These are phyloP conservation scores for Epizoanthus illoricatus DNA, from an alignment of 92 coral and sea anemone species.

Conservation along the genomic window DNA sequence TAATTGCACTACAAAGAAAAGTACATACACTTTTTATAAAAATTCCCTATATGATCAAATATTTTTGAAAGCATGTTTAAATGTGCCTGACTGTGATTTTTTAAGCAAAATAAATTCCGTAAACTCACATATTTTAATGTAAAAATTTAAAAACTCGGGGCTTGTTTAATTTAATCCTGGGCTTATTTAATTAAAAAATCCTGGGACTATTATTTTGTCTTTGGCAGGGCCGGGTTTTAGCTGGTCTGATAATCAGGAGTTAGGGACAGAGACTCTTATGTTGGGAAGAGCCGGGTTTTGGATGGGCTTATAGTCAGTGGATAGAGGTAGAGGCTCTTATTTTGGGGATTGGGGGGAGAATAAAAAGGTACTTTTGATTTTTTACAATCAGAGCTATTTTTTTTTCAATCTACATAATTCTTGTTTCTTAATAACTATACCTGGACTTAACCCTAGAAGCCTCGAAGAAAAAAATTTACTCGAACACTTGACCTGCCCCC, in stretches of 20 bases:
- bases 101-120: slow-evolving; percentile 10
- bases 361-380: not conserved
- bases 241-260: not conserved
- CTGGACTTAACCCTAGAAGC: too few relatives aligned
- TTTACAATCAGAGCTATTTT: too few relatives aligned
- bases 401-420: too few relatives aligned
- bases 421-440: slow-evolving; percentile 10
- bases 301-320: too few relatives aligned
- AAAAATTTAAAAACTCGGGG: not conserved
- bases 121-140: not conserved
- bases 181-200: slow-evolving; percentile 1
- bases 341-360: too few relatives aligned
- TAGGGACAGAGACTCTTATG: not conserved
- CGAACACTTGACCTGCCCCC: too few relatives aligned
- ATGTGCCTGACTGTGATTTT: not conserved
- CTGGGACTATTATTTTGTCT: too few relatives aligned
- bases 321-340: too few relatives aligned
- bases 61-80: not conserved
- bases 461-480: too few relatives aligned
- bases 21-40: too few relatives aligned
- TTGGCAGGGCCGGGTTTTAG: slow-evolving; percentile 1
- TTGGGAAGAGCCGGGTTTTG: too few relatives aligned
- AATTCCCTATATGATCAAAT: not conserved
- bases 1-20: too few relatives aligned
- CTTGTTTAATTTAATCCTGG: slow-evolving; percentile 7